Base-by-base conservation (phyloP, 1,140 invertebrate species). In the Papilio polytes region DNA sequence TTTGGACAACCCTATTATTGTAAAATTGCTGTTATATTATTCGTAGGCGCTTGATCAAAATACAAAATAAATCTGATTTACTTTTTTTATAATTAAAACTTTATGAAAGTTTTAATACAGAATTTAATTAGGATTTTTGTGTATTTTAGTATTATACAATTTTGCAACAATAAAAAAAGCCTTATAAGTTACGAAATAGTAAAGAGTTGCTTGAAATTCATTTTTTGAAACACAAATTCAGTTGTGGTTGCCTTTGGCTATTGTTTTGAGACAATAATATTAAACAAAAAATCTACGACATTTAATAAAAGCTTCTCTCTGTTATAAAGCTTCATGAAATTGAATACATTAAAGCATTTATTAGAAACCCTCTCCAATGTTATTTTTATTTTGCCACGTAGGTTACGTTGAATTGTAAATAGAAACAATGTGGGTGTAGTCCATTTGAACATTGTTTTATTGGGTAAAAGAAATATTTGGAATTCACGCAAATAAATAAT, bases 321-420 rank as follows among this genome's bases (percentile, higher is more conserved):
- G 63, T 31, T 36, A 70, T 70, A 70, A 15, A 70, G 26, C 63
- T 70, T 70, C 63, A 70, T 70, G 63, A 70, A 70, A 70, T 70
- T 31, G 26, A 70, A 70, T 70, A 70, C 18, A 18, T 70, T 13
- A 15, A 31, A 70, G 26, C 26, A 13, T 70, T 70, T 70, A 31
- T 70, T 70, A 6, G 22, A 66, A 70, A 13, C 63, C 59, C 31
- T 66, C 59, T 66, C 22, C 26, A 15, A 70, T 63, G 18, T 10
- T 15, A 7, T 20, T 22, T 70, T 31, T 22, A 7, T 22, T 31
- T 70, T 70, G 26, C 13, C 26, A 6, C 59, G 22, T 31, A 3
- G 26, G 22, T 31, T 70, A 15, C 1, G 13, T 26, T 70, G 4
- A 31, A 18, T 70, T 36, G 4, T 18, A 70, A 70, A 70, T 70